Evolutionary conservation across 1,140 invertebrate genomes (phyloP).

Genomic region (Tetramorium alpestre): DNA sequence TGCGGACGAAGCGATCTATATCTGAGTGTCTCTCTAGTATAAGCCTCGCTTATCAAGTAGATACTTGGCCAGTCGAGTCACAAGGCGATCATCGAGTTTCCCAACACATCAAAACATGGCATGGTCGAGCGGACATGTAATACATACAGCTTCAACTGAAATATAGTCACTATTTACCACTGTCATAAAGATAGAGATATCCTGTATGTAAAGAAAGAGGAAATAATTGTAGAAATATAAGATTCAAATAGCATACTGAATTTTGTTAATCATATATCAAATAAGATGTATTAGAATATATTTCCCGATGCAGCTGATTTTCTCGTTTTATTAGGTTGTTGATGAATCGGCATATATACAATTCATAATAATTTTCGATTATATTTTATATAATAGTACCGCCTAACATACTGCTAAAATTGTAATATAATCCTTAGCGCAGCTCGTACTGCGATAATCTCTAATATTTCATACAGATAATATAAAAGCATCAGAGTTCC

Average conservation of each 20-base stretch:
- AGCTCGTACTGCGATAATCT: not conserved
- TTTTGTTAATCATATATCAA: not conserved
- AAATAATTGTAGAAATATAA: not conserved
- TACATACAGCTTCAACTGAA: not conserved
- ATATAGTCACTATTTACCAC: not conserved
- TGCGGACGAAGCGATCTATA: conserved; percentile 10
- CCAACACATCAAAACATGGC: not conserved
- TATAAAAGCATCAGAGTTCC: not conserved
- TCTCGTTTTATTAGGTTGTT: not conserved
- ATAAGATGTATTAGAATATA: not conserved
- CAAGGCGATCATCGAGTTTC: conserved; percentile 21
- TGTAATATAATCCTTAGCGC: not conserved
- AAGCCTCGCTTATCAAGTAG: conserved; percentile 30
- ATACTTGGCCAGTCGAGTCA: conserved; percentile 24
- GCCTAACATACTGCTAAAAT: not conserved
- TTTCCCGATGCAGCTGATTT: not conserved
- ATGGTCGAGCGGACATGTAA: not conserved
- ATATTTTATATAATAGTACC: not conserved
- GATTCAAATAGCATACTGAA: not conserved
- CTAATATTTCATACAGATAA: not conserved
- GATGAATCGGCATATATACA: not conserved
- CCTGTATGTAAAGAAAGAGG: too few relatives aligned
- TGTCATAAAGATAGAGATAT: not conserved
- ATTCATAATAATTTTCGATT: not conserved
- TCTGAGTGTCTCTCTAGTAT: not conserved